phyloP scores from a whole-genome alignment of 2,888 invertebrate genomes.

The Aleiodes testaceus region DNA sequence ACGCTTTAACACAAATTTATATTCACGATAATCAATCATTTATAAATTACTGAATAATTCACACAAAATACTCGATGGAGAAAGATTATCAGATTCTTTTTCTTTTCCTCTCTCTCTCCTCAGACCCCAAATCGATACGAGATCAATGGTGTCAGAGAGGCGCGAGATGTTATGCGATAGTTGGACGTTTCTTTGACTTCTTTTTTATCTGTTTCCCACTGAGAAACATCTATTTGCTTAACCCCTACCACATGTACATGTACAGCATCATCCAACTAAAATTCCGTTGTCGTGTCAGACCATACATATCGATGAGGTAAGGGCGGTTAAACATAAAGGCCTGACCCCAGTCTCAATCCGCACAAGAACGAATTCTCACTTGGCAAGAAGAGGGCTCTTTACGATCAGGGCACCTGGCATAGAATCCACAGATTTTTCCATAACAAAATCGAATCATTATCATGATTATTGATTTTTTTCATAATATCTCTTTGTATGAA shows the following conservation, averaged over 20 bases:
- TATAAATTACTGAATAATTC: no score
- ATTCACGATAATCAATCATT: no score
- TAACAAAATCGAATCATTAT: constrained; percentile 21
- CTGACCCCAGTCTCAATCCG: constrained; percentile 39
- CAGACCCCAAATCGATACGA: constrained; percentile 1
- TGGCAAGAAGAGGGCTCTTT: constrained; percentile 62
- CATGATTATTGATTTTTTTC: constrained; percentile 11
- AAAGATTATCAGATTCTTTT: not conserved
- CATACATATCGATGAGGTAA: constrained; percentile 68
- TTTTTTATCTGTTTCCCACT: constrained; percentile 8
- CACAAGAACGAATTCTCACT: constrained; percentile 62
- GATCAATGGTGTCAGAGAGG: constrained; percentile 23
- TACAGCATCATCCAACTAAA: constrained; percentile 66
- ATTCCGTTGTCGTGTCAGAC: constrained; percentile 67
- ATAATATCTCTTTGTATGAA: not conserved
- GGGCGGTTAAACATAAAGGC: constrained; percentile 43
- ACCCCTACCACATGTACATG: constrained; percentile 33
- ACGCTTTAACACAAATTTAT: no score
- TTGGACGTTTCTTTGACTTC: constrained; percentile 1
- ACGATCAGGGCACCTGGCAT: constrained; percentile 48
- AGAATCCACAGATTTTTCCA: constrained; percentile 12
- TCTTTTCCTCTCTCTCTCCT: not conserved
- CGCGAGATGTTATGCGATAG: constrained; percentile 25
- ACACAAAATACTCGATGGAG: not conserved
- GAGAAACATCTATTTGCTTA: constrained; percentile 28